Evolutionary conservation across 2,113 vertebrate species (phyloP), one percentile per base, ranked within the genome.

Genomic region (Petromus typicus): DNA sequence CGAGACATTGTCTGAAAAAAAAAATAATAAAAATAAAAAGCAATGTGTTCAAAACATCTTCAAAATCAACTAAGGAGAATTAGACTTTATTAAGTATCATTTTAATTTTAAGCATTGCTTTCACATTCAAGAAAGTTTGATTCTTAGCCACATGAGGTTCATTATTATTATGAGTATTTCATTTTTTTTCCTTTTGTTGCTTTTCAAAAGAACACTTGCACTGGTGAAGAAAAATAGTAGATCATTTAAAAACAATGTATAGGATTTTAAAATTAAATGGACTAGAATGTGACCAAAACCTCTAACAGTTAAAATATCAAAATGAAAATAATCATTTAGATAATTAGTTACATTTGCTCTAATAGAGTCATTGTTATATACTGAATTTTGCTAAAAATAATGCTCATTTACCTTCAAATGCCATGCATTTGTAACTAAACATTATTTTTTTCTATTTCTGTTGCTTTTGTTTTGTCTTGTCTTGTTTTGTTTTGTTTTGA

Each of bases 131-230:
- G 17, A 87, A n/a, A n/a, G n/a, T n/a, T n/a, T n/a, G n/a, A n/a
- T n/a, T n/a, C n/a, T n/a, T n/a, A n/a, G n/a, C n/a, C n/a, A n/a
- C n/a, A n/a, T n/a, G n/a, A n/a, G n/a, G n/a, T n/a, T n/a, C n/a
- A 67, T 86, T 92, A 95, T 51, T 51, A 71, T 80, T 79, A 80
- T 59, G 8, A 84, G 2, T 0, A 85, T 59, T 86, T 82, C 71
- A 78, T 92, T 69, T 89, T 86, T 10, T 80, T 81, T 18, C 18
- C 40, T 37, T 95, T 48, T 84, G 32, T 87, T 76, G 16, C 16
- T 92, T 92, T 96, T 79, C 71, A 89, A 90, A 97, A 84, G 27
- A 91, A 82, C 7, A 88, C 17, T 61, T 71, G 1, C 23, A 66
- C 4, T 85, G 37, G 17, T 90, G 37, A 85, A 67, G 51, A 79